phyloP scores from a whole-genome alignment of 2,113 vertebrate genomes.

The Pseudonaja textilis region DNA sequence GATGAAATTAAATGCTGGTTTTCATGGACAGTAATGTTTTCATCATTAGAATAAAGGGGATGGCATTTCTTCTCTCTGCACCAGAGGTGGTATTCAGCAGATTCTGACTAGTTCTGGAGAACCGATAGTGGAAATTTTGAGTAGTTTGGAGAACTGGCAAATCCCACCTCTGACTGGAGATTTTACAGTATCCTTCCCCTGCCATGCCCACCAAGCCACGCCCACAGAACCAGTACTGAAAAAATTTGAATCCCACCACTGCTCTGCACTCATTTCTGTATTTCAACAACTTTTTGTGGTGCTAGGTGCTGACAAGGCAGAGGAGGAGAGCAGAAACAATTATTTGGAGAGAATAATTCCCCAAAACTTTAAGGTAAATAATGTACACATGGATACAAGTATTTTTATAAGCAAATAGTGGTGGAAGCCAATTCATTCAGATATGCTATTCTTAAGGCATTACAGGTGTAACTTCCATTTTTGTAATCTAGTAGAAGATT shows the following conservation, averaged over 20 bases:
- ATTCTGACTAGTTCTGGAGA: too few species aligned
- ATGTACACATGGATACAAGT: background rate
- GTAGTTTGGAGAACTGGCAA: too few species aligned
- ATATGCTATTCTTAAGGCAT: background rate
- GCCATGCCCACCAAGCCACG: too few species aligned
- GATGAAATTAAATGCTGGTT: background rate
- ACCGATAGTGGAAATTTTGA: too few species aligned
- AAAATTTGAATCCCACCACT: too few species aligned
- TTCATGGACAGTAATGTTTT: background rate
- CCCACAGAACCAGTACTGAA: too few species aligned
- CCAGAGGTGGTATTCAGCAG: too few species aligned
- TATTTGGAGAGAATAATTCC: background rate
- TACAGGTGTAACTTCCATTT: background rate
- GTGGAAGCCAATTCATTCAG: background rate
- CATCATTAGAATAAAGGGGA: too few species aligned
- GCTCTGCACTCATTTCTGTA: background rate
- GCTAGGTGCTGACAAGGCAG: background rate
- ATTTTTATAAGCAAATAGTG: background rate
- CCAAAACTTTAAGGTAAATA: background rate
- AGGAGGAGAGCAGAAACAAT: background rate
- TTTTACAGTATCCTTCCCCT: too few species aligned
- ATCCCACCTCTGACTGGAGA: too few species aligned
- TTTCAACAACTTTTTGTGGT: background rate
- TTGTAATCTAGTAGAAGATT: background rate
- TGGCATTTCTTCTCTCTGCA: background rate